Conservation (phyloP, 2,113 vertebrate genomes). For the Hylia prasina region DNA sequence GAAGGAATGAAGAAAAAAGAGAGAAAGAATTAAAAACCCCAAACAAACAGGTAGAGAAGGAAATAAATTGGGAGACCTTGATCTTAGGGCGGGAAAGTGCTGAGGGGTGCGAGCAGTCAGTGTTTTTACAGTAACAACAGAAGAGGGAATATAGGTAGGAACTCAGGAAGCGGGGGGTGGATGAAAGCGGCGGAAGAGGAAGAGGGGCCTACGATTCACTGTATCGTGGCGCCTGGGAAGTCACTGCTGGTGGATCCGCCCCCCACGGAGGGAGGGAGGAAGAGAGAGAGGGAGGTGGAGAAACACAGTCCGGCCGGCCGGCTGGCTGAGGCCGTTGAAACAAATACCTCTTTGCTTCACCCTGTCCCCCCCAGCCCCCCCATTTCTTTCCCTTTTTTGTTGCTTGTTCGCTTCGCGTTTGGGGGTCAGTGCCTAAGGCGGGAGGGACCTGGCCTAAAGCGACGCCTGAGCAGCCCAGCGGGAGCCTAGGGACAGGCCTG, state of each 20-base stretch:
- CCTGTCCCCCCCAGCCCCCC: too few species aligned
- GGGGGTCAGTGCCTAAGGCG: background rate
- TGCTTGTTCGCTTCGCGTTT: background rate
- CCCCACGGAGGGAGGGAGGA: too few species aligned
- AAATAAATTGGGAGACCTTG: background rate
- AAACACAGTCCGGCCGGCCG: slow-evolving; percentile 40
- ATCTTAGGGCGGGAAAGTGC: background rate
- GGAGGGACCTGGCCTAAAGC: slow-evolving; percentile 64
- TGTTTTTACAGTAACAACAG: background rate
- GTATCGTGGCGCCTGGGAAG: slow-evolving; percentile 14
- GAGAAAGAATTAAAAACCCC: background rate
- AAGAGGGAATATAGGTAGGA: background rate
- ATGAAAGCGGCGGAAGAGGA: slow-evolving; percentile 65
- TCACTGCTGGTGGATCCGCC: too few species aligned
- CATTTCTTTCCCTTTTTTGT: background rate
- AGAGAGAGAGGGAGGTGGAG: background rate
- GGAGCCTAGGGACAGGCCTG: slow-evolving; percentile 2
- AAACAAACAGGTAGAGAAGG: background rate
- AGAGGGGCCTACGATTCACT: too few species aligned
- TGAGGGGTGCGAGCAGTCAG: background rate
- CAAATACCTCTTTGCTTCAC: background rate
- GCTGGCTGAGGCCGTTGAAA: slow-evolving; percentile 26
- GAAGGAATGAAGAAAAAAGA: background rate
- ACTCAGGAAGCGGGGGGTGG: background rate
- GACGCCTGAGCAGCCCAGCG: background rate